Conservation (phyloP, 2,113 vertebrate species). For the Todiramphus saurophagus region DNA sequence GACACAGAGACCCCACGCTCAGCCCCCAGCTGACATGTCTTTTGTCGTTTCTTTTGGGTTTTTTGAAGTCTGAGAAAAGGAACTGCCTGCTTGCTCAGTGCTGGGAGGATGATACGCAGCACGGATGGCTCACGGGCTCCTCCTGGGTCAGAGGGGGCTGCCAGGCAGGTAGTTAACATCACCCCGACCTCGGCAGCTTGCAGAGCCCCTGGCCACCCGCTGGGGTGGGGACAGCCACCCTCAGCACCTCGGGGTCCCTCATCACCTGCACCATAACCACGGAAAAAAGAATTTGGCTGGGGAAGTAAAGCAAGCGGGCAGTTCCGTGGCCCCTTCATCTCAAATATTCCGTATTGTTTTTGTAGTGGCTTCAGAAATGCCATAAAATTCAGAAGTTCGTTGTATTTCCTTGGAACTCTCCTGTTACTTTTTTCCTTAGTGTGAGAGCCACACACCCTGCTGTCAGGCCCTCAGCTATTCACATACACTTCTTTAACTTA, state of each 20-base stretch:
- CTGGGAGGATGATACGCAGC: rapidly evolving
- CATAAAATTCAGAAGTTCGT: neutral
- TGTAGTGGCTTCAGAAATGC: neutral
- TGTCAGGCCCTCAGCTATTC: neutral
- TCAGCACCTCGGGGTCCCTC: neutral
- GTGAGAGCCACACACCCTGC: neutral
- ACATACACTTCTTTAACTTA: neutral
- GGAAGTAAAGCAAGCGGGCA: neutral
- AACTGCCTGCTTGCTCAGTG: neutral
- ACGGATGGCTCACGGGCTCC: rapidly evolving
- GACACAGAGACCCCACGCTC: neutral
- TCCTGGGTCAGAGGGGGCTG: rapidly evolving
- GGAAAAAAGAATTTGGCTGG: neutral
- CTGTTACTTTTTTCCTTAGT: neutral
- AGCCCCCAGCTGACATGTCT: neutral
- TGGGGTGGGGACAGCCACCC: rapidly evolving
- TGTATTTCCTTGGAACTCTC: neutral
- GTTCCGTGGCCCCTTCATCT: neutral
- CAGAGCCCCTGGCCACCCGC: neutral
- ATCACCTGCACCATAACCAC: neutral
- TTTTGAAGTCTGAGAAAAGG: neutral
- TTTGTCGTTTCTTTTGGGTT: neutral
- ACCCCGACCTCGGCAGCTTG: neutral
- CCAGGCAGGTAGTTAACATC: neutral
- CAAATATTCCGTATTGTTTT: neutral